Conservation (phyloP, 2,113 vertebrate genomes). For the Lophius piscatorius region DNA sequence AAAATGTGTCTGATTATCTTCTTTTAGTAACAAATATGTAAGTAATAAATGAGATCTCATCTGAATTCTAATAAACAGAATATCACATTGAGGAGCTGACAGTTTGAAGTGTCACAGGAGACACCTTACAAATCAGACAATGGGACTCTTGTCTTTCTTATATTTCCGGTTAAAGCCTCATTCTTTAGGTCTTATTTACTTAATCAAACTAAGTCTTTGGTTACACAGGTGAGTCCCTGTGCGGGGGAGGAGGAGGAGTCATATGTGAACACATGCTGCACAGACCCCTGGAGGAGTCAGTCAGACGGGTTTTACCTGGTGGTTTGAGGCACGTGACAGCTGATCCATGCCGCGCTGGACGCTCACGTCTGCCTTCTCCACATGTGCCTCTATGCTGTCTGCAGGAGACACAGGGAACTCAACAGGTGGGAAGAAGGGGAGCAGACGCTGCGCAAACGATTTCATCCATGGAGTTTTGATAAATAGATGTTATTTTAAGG, state of each 20-base stretch:
- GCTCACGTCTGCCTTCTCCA: conserved; percentile 88
- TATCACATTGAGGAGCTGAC: neutral
- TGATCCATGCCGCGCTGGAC: conserved; percentile 92
- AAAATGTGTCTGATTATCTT: conserved; percentile 5
- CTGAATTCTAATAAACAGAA: neutral
- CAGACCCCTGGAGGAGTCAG: neutral
- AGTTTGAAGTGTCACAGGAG: conserved; percentile 17
- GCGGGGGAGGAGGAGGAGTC: conserved; percentile 2
- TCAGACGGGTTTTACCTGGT: conserved; percentile 85
- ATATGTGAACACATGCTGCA: neutral
- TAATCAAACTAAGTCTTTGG: neutral
- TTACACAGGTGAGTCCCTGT: neutral
- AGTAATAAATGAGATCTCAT: neutral
- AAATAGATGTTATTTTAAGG: no score
- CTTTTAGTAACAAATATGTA: conserved; percentile 2
- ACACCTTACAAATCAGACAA: neutral
- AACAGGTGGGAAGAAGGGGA: no score
- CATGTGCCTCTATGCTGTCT: conserved; percentile 99
- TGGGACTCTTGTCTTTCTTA: neutral
- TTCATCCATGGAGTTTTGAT: no score
- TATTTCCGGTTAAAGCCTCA: neutral
- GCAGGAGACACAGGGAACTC: conserved; percentile 24
- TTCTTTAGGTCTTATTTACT: conserved; percentile 1
- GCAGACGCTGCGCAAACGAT: no score
- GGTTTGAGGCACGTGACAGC: conserved; percentile 86